Evolutionary conservation across 1,140 invertebrate genomes (phyloP), one percentile per base, ranked within the genome.

Genomic region (Lordiphosa collinella): DNA sequence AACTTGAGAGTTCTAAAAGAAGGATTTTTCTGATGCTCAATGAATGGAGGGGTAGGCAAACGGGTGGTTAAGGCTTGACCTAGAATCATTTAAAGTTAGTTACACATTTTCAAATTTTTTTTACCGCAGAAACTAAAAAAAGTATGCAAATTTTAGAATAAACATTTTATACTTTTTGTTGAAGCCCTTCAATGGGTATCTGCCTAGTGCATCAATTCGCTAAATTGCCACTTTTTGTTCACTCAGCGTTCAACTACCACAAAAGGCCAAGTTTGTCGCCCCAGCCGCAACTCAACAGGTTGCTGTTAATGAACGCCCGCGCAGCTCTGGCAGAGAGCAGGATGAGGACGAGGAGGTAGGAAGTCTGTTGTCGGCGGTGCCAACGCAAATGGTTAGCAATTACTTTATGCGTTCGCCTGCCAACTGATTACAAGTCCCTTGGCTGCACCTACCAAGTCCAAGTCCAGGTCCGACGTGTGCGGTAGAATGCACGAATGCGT

Each of bases 341-440:
- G 3, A n/a, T 7, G 8, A 14, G 40, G 35, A 25, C 50, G 32
- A 53, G 47, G 18, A 31, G 12, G 41, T 25, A 66, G 58, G 52
- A 47, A 64, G 72, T 70, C 57, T 56, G 40, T 63, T 60, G 58
- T 47, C 62, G 56, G 72, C 67, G 71, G 76, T 82, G 76, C 76
- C 76, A 82, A 80, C 76, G 76, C 76, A 80, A 80, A 80, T 80
- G 76, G 76, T 80, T 80, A 71, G 76, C 78, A 82, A 82, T 82
- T 82, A 82, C 76, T 82, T 82, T 84, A 82, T 82, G 76, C 71
- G 76, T 84, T 82, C 66, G 78, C 76, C 69, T 84, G 78, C 76
- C 78, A 82, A 84, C 76, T 82, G 76, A 82, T 82, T 82, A 82
- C 76, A 82, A 82, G 76, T 70, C 65, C 75, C 75, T 79, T 59